A percentile compares a stretch with the other conserved stretches of the same genome.
Evolutionary conservation across 2,888 invertebrate genomes (phyloP).

Genomic region (Anagyrus pseudococci): DNA sequence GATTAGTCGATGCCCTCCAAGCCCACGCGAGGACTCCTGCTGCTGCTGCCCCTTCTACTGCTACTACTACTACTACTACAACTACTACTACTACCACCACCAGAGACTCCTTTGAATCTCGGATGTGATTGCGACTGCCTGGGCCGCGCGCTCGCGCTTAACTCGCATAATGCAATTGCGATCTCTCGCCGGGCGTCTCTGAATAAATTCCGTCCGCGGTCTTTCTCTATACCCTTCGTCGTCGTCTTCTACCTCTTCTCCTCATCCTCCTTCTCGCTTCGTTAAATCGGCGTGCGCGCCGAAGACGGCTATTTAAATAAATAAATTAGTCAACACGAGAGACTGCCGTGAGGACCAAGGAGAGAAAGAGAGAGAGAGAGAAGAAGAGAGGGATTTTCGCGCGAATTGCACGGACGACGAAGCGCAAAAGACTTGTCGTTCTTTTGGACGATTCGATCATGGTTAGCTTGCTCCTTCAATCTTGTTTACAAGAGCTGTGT

Average conservation of each 20-base stretch:
- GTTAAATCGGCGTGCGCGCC: conserved; percentile 21
- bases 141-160: conserved; percentile 12
- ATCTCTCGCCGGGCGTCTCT: conserved; percentile 28
- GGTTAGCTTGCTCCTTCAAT: neutral
- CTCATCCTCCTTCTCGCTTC: conserved; percentile 6
- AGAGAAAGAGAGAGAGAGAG: too few species aligned
- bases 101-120: conserved; percentile 48
- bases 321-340: conserved; percentile 24
- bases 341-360: neutral
- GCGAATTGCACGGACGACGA: neutral
- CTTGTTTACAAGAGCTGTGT: neutral
- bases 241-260: neutral
- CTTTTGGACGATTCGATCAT: neutral
- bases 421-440: neutral
- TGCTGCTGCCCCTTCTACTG: neutral
- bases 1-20: conserved; percentile 54
- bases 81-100: conserved; percentile 10
- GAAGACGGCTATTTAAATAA: conserved; percentile 33
- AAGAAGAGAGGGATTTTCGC: too few species aligned
- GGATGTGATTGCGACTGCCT: conserved; percentile 41
- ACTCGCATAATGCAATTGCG: conserved; percentile 35
- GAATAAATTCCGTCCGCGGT: conserved; percentile 33
- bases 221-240: too few species aligned
- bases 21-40: conserved; percentile 21
- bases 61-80: neutral